Percentiles rank a stretch among this genome's conserved stretches.
These are phyloP conservation scores for Scelioninae gen. 2 DNA, from an alignment of 2,888 invertebrate genomes.

Conservation along the genomic window DNA sequence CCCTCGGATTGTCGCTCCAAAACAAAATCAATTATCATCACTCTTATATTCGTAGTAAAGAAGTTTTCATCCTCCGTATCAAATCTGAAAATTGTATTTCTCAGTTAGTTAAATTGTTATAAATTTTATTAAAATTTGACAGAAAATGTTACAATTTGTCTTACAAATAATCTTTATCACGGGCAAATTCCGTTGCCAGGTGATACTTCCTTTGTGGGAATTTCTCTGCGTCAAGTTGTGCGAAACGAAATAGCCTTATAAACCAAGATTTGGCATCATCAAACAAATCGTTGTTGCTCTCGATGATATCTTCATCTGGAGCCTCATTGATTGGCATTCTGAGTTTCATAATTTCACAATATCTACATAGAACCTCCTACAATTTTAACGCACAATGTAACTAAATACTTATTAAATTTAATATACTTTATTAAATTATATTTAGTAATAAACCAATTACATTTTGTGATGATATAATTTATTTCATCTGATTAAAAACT, in stretches of 20 bases:
- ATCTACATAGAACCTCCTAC: conserved; percentile 82
- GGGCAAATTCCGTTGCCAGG: conserved; percentile 82
- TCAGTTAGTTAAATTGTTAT: neutral
- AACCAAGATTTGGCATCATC: conserved; percentile 76
- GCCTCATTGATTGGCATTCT: conserved; percentile 83
- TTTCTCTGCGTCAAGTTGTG: conserved; percentile 78
- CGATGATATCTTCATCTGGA: conserved; percentile 60
- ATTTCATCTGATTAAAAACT: no score
- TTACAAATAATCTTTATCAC: conserved; percentile 85
- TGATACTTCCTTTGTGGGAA: conserved; percentile 81
- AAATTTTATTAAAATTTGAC: neutral
- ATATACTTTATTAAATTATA: no score
- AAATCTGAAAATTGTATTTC: conserved; percentile 76
- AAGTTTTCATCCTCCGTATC: conserved; percentile 81
- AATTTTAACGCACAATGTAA: no score
- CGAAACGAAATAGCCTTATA: conserved; percentile 76
- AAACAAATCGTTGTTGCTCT: conserved; percentile 71
- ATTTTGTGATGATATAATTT: no score
- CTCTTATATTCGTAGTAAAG: conserved; percentile 81
- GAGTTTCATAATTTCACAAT: conserved; percentile 86
- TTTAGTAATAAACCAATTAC: no score
- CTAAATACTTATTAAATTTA: no score
- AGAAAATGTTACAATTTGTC: conserved; percentile 66
- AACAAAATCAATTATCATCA: conserved; percentile 85
- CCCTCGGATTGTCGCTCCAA: conserved; percentile 83